Evolutionary conservation across 1,140 invertebrate species (phyloP), one percentile per base, ranked within the genome.

Genomic region (Eumeta japonica): DNA sequence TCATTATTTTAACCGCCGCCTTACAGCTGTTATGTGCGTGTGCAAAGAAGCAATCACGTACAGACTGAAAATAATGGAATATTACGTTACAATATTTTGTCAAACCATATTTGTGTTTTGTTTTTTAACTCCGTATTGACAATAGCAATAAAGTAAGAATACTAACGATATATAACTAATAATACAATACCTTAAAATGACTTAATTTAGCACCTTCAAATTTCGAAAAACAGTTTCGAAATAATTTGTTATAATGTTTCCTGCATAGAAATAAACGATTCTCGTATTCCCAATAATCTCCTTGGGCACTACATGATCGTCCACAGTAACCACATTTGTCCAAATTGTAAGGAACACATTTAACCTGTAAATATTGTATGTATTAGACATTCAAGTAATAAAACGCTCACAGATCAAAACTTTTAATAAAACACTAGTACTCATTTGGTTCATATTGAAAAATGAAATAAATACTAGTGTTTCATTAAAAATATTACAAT

Each of bases 221-320:
- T 39, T 63, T 71, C 0, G 62, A 28, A n/a, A 71, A 41, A 20
- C 63, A 72, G 38, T 65, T 51, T 30, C 55, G 66, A 37, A 72
- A 71, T 10, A 75, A 41, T 37, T 46, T 48, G 3, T 55, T 11
- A 28, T 72, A 73, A 57, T 75, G 72, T 41, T 58, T 55, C 40
- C 75, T 52, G 40, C 75, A 77, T n/a, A 77, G 43, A 37, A 74
- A 76, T 39, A 75, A 55, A 43, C 61, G 57, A 39, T 77, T 67
- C 43, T 77, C 70, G 33, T 48, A 73, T 32, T 73, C 66, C 75
- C 75, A 77, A 43, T 77, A 77, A 36, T 77, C 75, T n/a, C 75
- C 75, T 46, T 76, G 71, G 2, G 58, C 55, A 2, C 64, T 68
- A 41, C 73, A 77, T 1, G 55, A 66, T 24, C 64, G 68, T 0